Evolutionary conservation across 2,113 vertebrate genomes (phyloP).

Genomic region (Oryzias javanicus): DNA sequence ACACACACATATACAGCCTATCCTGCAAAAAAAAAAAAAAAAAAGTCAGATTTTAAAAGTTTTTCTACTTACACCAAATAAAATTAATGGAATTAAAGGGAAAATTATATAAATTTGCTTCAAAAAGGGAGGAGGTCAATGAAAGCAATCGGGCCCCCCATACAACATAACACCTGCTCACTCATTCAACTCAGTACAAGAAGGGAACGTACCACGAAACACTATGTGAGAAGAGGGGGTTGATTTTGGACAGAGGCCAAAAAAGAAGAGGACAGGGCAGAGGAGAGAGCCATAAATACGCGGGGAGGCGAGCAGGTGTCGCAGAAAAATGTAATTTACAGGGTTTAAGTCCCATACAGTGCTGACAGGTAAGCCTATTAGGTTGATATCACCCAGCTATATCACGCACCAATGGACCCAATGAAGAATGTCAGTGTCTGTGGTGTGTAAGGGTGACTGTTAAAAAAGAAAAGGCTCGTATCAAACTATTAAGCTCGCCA

Average conservation of each 20-base stretch:
- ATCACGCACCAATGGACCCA: slow-evolving; percentile 65
- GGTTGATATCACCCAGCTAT: slow-evolving; percentile 72
- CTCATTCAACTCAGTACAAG: slow-evolving; percentile 51
- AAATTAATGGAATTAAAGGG: too few relatives aligned
- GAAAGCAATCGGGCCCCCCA: slow-evolving; percentile 1
- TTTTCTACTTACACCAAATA: too few relatives aligned
- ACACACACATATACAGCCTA: too few relatives aligned
- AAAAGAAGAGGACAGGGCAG: slow-evolving; percentile 49
- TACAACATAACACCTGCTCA: slow-evolving; percentile 50
- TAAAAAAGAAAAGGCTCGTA: slow-evolving; percentile 38
- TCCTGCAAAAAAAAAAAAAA: too few relatives aligned
- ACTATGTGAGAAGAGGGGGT: slow-evolving; percentile 41
- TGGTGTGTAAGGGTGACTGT: slow-evolving; percentile 37
- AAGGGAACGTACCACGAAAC: slow-evolving; percentile 27
- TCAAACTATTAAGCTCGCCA: slow-evolving; percentile 26
- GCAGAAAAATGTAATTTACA: slow-evolving; percentile 70
- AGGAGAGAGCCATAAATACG: slow-evolving; percentile 62
- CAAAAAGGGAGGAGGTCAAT: not conserved
- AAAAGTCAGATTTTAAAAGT: too few relatives aligned
- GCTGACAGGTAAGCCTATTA: slow-evolving; percentile 79
- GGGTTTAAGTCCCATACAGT: slow-evolving; percentile 49
- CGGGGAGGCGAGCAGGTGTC: slow-evolving; percentile 52
- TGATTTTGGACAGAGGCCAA: slow-evolving; percentile 67
- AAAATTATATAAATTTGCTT: slow-evolving; percentile 23
- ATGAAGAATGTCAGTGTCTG: slow-evolving; percentile 53